phyloP scores from a whole-genome alignment of 2,888 invertebrate species.

The Anthrax anthrax region DNA sequence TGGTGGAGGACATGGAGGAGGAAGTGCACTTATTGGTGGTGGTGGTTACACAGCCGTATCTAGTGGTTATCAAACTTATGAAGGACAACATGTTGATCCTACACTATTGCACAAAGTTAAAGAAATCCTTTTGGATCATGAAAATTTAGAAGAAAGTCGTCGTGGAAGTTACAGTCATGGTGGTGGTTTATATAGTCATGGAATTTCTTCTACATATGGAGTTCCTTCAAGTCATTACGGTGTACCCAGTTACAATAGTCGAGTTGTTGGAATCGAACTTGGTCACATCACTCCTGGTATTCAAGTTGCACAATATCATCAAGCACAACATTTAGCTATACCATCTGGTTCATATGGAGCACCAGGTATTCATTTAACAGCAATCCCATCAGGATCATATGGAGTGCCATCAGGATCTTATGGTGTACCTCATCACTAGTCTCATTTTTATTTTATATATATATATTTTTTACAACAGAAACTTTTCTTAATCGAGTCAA shows the following conservation, averaged over 20 bases:
- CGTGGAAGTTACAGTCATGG: conserved; percentile 35
- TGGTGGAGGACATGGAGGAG: background rate
- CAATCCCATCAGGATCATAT: conserved; percentile 10
- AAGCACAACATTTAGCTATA: conserved; percentile 39
- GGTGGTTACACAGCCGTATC: conserved; percentile 55
- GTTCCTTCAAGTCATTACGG: conserved; percentile 50
- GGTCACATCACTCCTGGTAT: conserved; percentile 66
- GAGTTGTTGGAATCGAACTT: conserved; percentile 63
- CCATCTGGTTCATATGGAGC: conserved; percentile 46
- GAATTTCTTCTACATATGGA: conserved; percentile 33
- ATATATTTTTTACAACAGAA: background rate
- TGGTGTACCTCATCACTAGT: conserved; percentile 1
- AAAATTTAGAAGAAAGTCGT: conserved; percentile 38
- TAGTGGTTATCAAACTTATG: conserved; percentile 56
- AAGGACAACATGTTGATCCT: conserved; percentile 60
- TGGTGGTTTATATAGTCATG: conserved; percentile 1
- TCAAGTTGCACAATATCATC: conserved; percentile 67
- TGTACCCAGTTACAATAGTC: conserved; percentile 37
- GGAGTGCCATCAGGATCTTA: conserved; percentile 12
- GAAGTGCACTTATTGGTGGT: conserved; percentile 17
- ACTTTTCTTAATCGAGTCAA: background rate
- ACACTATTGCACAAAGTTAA: conserved; percentile 61
- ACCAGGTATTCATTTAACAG: conserved; percentile 22
- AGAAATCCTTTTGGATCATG: conserved; percentile 63
- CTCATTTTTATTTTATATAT: background rate